Base-by-base conservation (phyloP, 2,113 vertebrate genomes). In the Brachyhypopomus gauderio region DNA sequence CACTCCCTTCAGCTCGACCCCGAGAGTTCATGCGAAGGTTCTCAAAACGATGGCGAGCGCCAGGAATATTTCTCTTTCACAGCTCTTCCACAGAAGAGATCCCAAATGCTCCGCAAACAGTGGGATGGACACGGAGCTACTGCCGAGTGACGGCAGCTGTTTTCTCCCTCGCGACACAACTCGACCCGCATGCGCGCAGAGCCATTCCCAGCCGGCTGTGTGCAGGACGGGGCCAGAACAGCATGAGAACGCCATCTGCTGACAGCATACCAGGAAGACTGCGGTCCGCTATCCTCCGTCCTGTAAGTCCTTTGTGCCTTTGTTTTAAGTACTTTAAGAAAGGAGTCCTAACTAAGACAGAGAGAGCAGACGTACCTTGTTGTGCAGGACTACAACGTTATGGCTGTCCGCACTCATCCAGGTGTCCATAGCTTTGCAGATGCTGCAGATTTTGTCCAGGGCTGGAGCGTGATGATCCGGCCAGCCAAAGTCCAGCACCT, bases 401-500 rank as follows among this genome's bases (percentile, higher is more conserved):
- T 96, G 96, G 0, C 92, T 79, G 0, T 95, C 95, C 0, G 96
- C 91, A 0, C 94, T 99, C 85, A 99, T 95, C 96, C 98, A 99
- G 0, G 96, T 99, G 93, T 99, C 98, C 96, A 99, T 97, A 81
- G 98, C 97, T 85, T 99, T 99, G 87, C 98, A 99, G 89, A 99
- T 95, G 83, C 96, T 98, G 92, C 98, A 99, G 88, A 99, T 97
- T 91, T 97, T 99, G 88, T 99, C 98, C 89, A 99, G 92, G 0
- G 98, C 97, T 0, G 98, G 98, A 2, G 97, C 98, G 20, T 99
- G 97, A 74, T 98, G 93, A 88, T 99, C 97, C 0, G 97, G 98
- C 97, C 97, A 99, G 69, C 97, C 97, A 41, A 99, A 98, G 89
- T 99, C 98, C 93, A 98, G 85, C 64, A 99, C 96, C 97, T 99